Base-by-base conservation (phyloP, 1,140 invertebrate species). In the Uloborus diversus region DNA sequence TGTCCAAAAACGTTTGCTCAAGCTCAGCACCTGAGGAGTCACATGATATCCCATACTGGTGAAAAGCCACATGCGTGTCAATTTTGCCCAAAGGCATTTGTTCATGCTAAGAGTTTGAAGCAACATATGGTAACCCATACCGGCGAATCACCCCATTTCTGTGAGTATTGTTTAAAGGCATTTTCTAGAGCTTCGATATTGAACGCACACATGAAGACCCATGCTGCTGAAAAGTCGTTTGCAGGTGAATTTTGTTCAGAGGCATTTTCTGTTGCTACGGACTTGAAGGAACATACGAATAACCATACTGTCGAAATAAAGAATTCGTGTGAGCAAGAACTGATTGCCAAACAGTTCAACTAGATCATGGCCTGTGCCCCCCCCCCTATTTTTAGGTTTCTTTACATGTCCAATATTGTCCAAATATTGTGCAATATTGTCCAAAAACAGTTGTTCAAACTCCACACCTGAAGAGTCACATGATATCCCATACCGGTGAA, bases 211-310 rank as follows among this genome's bases (percentile, higher is more conserved):
- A 85, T 87, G 4, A 81, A 88, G 4, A 87, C 86, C 5, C 90
- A 91, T 82, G 87, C 88, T 0, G 87, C 89, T 23, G 87, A 89
- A 73, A 86, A 87, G 20, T 88, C 90, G 7, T 92, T 90, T 84
- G 88, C 89, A 14, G 92, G 92, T 84, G 78, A 84, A 25, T 14
- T 71, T 4, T 66, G 64, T 42, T 28, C 13, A 20, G 49, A n/a
- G 13, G 14, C 23, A 23, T 66, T 66, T 49, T 0, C 17, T 28
- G 35, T 9, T 5, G 49, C 28, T 11, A 17, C 23, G 33, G 20
- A 4, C 20, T 49, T 66, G 14, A 49, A 49, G 5, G 27, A 49
- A 4, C 64, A 66, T n/a, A 37, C 25, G 25, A 7, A 17, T 14
- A 66, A 23, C 9, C 64, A 51, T 66, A n/a, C 9, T 13, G 37